A percentile compares a stretch with the other conserved stretches of the same genome.
Conservation (phyloP, 2,888 invertebrate species). For the Arctia plantaginis region DNA sequence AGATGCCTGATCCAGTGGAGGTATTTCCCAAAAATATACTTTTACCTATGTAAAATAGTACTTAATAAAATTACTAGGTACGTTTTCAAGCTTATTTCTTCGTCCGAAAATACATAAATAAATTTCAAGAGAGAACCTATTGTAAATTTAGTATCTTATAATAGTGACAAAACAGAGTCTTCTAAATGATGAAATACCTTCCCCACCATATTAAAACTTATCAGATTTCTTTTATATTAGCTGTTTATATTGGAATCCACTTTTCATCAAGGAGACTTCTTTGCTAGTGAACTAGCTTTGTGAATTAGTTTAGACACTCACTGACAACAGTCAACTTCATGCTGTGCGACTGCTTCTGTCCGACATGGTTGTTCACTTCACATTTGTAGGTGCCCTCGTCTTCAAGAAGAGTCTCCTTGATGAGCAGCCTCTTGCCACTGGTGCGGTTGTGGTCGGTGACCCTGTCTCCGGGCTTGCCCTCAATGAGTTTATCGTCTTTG, state of each 20-base stretch:
- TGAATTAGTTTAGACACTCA: constrained; percentile 57
- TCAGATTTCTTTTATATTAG: too few relatives aligned
- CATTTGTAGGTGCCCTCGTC: constrained; percentile 75
- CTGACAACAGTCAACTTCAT: constrained; percentile 71
- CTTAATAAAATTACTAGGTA: too few relatives aligned
- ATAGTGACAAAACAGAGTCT: not conserved
- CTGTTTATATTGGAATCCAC: too few relatives aligned
- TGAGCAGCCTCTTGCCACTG: constrained; percentile 72
- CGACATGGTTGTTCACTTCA: constrained; percentile 67
- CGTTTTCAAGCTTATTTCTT: not conserved
- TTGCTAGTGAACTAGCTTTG: too few relatives aligned
- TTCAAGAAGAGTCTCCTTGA: constrained; percentile 65
- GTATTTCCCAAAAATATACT: not conserved
- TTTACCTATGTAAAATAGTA: not conserved
- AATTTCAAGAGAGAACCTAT: not conserved
- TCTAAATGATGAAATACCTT: too few relatives aligned
- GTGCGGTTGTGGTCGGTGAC: constrained; percentile 75
- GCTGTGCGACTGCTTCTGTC: constrained; percentile 64
- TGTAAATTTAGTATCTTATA: not conserved
- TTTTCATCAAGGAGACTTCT: too few relatives aligned
- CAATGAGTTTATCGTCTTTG: constrained; percentile 69
- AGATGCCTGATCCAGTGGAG: too few relatives aligned
- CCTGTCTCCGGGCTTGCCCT: constrained; percentile 53
- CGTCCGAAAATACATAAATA: not conserved
- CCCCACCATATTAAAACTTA: too few relatives aligned